Percentiles rank a stretch among this genome's conserved stretches.
Evolutionary conservation across 2,113 vertebrate species (phyloP).

Genomic region (Dissostichus mawsoni): DNA sequence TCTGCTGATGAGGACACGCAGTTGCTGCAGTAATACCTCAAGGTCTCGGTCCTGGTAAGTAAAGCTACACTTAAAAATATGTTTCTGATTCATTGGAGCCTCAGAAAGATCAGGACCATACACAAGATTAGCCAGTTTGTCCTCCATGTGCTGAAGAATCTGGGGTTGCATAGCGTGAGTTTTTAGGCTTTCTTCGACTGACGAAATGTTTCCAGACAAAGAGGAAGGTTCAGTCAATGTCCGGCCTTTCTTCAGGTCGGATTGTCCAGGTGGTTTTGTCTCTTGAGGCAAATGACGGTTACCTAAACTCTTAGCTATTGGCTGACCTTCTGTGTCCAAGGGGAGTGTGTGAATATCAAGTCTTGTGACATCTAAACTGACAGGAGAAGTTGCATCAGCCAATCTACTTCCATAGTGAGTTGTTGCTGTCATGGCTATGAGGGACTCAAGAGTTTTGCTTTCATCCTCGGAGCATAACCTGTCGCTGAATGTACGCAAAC

Average conservation of each 20-base stretch:
- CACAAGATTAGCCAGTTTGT: conserved; percentile 54
- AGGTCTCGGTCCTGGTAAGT: conserved; percentile 79
- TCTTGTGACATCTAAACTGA: background rate
- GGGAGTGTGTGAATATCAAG: background rate
- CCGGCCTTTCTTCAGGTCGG: background rate
- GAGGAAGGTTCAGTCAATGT: conserved; percentile 1
- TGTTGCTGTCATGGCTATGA: conserved; percentile 75
- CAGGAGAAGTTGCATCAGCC: conserved; percentile 3
- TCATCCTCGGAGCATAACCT: conserved; percentile 78
- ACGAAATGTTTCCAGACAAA: conserved; percentile 4
- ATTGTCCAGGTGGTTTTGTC: conserved; percentile 9
- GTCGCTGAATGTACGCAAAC: conserved; percentile 87
- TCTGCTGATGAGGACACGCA: conserved; percentile 57
- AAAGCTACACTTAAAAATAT: conserved; percentile 34
- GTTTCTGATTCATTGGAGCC: conserved; percentile 16
- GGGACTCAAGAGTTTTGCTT: conserved; percentile 63
- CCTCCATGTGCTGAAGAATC: conserved; percentile 58
- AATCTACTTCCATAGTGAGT: conserved; percentile 63
- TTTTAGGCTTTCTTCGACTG: background rate
- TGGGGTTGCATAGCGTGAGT: conserved; percentile 36
- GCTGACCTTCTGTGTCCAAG: background rate
- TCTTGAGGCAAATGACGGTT: conserved; percentile 15
- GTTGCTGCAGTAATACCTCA: conserved; percentile 67
- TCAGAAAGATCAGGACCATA: conserved; percentile 79
- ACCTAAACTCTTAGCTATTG: background rate